Percentiles rank a stretch among this genome's conserved stretches.
phyloP scores from a whole-genome alignment of 2,888 invertebrate genomes.

The Anthophora plumipes region DNA sequence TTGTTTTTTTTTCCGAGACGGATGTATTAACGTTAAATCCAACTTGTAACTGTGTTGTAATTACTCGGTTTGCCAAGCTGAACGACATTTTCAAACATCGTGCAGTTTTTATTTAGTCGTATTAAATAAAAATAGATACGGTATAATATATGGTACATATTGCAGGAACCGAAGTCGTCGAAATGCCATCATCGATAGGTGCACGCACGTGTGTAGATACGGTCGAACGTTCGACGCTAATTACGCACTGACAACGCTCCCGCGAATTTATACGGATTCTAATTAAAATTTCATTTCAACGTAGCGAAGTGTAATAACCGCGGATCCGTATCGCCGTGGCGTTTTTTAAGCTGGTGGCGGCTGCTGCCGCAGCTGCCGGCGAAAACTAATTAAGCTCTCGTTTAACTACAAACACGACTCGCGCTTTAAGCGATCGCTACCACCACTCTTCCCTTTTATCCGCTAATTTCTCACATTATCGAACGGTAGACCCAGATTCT shows the following conservation, averaged over 20 bases:
- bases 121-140: too few species aligned
- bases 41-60: too few species aligned
- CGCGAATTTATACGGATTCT: constrained; percentile 64
- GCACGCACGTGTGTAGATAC: constrained; percentile 8
- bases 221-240: constrained; percentile 57
- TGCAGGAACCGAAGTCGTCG: not conserved
- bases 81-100: constrained; percentile 19
- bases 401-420: constrained; percentile 66
- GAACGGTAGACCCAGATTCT: constrained; percentile 7
- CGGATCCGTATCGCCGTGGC: constrained; percentile 59
- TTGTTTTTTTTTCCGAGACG: not conserved
- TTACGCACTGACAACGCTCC: constrained; percentile 58
- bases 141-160: not conserved
- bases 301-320: constrained; percentile 63
- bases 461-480: constrained; percentile 64
- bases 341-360: constrained; percentile 61
- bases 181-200: not conserved
- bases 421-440: constrained; percentile 63
- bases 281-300: constrained; percentile 71
- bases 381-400: constrained; percentile 74
- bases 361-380: constrained; percentile 68
- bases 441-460: constrained; percentile 11
- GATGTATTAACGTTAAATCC: too few species aligned
- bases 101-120: not conserved
- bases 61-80: too few species aligned